phyloP scores from a whole-genome alignment of 2,797 vertebrate genomes.

The Schizopygopsis malacanthus region DNA sequence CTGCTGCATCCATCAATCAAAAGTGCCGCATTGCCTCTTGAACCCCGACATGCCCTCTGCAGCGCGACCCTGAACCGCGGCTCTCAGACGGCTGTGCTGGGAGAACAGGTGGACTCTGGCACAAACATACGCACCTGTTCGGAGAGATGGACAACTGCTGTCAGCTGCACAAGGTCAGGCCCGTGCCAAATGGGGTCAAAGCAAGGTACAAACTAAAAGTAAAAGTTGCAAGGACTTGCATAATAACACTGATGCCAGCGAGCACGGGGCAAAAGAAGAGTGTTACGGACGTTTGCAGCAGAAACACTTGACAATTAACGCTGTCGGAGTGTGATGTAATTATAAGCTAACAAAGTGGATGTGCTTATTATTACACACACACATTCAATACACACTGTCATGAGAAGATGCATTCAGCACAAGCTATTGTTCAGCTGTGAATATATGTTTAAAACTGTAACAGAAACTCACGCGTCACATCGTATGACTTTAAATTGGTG shows the following conservation, averaged over 20 bases:
- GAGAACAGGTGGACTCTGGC: slow-evolving; percentile 26
- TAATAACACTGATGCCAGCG: neutral
- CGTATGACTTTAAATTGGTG: neutral
- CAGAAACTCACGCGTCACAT: neutral
- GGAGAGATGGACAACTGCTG: neutral
- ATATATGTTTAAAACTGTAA: slow-evolving; percentile 10
- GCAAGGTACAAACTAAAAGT: neutral
- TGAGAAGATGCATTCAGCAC: neutral
- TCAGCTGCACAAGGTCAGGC: slow-evolving; percentile 19
- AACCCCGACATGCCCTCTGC: slow-evolving; percentile 6
- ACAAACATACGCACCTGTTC: slow-evolving; percentile 35
- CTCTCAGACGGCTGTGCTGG: slow-evolving; percentile 21
- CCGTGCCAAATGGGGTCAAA: neutral
- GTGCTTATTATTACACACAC: slow-evolving; percentile 26
- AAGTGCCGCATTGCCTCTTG: neutral
- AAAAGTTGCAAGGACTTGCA: neutral
- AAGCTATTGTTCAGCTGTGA: neutral
- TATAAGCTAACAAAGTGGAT: slow-evolving; percentile 15
- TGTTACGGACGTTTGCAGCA: neutral
- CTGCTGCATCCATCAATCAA: slow-evolving; percentile 38
- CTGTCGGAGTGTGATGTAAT: slow-evolving; percentile 10
- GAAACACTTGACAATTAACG: slow-evolving; percentile 10
- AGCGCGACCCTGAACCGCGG: neutral
- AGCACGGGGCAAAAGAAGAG: neutral
- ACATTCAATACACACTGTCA: neutral